Percentiles rank a stretch among this genome's conserved stretches.
Conservation (phyloP, 2,113 vertebrate genomes). For the Erythrolamprus reginae region DNA sequence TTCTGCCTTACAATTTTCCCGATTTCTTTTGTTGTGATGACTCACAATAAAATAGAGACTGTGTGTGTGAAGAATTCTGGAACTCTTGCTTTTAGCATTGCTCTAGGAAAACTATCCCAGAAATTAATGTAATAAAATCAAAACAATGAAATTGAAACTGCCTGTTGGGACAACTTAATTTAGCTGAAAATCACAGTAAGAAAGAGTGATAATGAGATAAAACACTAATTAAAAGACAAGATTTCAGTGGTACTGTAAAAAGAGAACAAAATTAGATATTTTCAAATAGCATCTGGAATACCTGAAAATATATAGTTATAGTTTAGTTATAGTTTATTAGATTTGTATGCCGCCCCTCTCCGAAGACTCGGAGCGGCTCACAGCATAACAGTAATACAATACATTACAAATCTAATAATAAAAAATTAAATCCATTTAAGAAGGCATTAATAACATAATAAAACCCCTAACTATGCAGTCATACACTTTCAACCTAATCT, state of each 20-base stretch:
- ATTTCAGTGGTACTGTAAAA: not conserved
- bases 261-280: not conserved
- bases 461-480: too few relatives aligned
- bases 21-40: not conserved
- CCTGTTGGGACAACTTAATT: conserved; percentile 3
- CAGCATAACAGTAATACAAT: too few relatives aligned
- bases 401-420: too few relatives aligned
- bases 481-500: too few relatives aligned
- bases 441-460: too few relatives aligned
- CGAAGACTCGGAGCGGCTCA: too few relatives aligned
- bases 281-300: not conserved
- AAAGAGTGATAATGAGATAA: not conserved
- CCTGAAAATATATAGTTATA: too few relatives aligned
- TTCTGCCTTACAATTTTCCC: not conserved
- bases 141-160: conserved; percentile 1
- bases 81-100: conserved; percentile 2
- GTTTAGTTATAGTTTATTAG: too few relatives aligned
- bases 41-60: not conserved
- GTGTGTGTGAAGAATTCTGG: conserved; percentile 28
- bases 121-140: not conserved
- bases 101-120: conserved; percentile 15
- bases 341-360: too few relatives aligned
- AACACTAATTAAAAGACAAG: not conserved
- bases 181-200: not conserved
- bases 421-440: too few relatives aligned